These are phyloP conservation scores for Sarotherodon lohbergeri DNA, from an alignment of 2,113 vertebrate genomes.

Conservation along the genomic window DNA sequence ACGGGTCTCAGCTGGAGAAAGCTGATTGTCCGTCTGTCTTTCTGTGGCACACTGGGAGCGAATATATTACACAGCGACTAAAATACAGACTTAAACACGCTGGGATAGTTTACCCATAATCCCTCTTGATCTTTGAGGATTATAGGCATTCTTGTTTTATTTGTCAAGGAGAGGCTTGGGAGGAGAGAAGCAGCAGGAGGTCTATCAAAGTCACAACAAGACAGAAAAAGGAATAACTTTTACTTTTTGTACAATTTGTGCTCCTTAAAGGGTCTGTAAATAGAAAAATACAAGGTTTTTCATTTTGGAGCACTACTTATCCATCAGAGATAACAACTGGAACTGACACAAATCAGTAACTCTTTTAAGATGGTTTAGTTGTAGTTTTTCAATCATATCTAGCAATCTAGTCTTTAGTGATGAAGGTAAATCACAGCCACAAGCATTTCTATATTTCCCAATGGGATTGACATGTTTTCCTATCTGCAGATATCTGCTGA, in stretches of 20 bases:
- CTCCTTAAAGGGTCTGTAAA: neutral
- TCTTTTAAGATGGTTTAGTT: neutral
- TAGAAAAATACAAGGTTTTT: neutral
- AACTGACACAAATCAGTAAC: neutral
- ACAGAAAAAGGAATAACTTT: neutral
- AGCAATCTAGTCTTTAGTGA: neutral
- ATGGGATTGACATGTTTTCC: neutral
- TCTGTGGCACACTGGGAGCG: neutral
- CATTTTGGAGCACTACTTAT: neutral
- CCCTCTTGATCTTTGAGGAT: conserved; percentile 7
- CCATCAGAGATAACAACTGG: neutral
- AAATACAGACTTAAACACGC: neutral
- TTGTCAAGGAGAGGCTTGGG: neutral
- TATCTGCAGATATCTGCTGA: neutral
- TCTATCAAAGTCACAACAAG: neutral
- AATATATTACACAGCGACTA: neutral
- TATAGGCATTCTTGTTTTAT: neutral
- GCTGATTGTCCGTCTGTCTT: neutral
- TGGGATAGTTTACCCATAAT: conserved; percentile 14
- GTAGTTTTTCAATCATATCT: neutral
- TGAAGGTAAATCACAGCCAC: neutral
- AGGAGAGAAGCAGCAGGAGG: neutral
- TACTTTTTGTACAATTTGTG: neutral
- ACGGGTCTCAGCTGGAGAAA: conserved; percentile 15
- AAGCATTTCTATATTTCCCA: neutral